A percentile compares a stretch with the other conserved stretches of the same genome.
Evolutionary conservation across 2,888 invertebrate genomes (phyloP).

Genomic region (Heliconius aoede): DNA sequence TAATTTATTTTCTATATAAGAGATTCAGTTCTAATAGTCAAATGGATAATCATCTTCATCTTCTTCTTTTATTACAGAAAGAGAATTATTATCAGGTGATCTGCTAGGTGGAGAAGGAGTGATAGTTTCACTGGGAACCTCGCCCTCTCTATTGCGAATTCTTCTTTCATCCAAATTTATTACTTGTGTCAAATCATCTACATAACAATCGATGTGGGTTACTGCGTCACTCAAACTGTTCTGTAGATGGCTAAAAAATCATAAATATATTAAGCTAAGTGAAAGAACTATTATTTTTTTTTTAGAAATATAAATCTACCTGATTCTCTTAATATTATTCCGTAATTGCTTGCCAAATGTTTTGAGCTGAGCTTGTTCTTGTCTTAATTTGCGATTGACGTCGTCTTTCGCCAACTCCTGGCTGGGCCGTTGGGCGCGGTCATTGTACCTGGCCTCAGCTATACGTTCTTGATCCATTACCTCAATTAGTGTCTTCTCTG

Average conservation of each 20-base stretch:
- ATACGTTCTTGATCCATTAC: slow-evolving; percentile 88
- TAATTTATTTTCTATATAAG: neutral
- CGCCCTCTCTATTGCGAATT: slow-evolving; percentile 58
- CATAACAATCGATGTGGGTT: slow-evolving; percentile 60
- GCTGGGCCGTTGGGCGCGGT: slow-evolving; percentile 86
- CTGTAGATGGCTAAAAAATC: slow-evolving; percentile 57
- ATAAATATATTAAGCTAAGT: neutral
- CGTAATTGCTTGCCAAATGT: slow-evolving; percentile 83
- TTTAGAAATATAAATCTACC: slow-evolving; percentile 61
- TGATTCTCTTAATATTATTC: slow-evolving; percentile 84
- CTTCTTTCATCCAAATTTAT: slow-evolving; percentile 66
- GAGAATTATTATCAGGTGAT: slow-evolving; percentile 39
- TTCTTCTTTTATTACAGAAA: slow-evolving; percentile 65
- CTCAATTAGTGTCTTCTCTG: slow-evolving; percentile 87
- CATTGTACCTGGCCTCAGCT: slow-evolving; percentile 88
- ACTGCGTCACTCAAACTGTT: slow-evolving; percentile 59
- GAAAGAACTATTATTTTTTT: no score
- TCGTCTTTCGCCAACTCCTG: slow-evolving; percentile 87
- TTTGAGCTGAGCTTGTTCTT: slow-evolving; percentile 85
- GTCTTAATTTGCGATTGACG: slow-evolving; percentile 84
- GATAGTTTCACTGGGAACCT: slow-evolving; percentile 42
- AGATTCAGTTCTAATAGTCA: slow-evolving; percentile 45
- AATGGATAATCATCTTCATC: slow-evolving; percentile 67
- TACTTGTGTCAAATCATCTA: slow-evolving; percentile 62
- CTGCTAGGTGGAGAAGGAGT: neutral